phyloP scores from a whole-genome alignment of 2,888 invertebrate genomes.

The Malthinus seriepunctatus region DNA sequence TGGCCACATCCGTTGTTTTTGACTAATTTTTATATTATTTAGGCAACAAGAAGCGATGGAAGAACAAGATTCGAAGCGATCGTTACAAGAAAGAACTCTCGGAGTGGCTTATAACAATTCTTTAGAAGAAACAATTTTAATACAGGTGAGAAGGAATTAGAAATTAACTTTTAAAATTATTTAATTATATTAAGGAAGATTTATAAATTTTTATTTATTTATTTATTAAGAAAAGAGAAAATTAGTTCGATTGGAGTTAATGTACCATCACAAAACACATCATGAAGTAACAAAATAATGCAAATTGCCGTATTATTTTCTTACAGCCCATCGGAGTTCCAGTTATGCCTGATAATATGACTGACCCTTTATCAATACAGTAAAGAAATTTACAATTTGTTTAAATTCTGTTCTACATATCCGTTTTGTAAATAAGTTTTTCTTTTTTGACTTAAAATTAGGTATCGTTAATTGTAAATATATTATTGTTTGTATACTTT shows the following conservation, averaged over 20 bases:
- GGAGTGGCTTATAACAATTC: slow-evolving; percentile 48
- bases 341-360: slow-evolving; percentile 17
- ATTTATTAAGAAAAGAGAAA: background rate
- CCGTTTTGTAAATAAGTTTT: too few relatives aligned
- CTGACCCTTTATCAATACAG: slow-evolving; percentile 23
- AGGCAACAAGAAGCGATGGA: slow-evolving; percentile 15
- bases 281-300: background rate
- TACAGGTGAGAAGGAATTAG: slow-evolving; percentile 45
- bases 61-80: slow-evolving; percentile 21
- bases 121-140: slow-evolving; percentile 47
- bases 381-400: slow-evolving; percentile 14
- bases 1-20: too few relatives aligned
- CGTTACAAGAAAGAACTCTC: slow-evolving; percentile 44
- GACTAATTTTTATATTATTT: too few relatives aligned
- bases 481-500: too few relatives aligned
- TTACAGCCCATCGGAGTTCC: slow-evolving; percentile 26
- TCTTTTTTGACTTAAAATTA: too few relatives aligned
- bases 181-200: background rate
- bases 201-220: background rate
- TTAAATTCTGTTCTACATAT: too few relatives aligned
- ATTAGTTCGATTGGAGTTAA: background rate
- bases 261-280: too few relatives aligned
- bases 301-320: background rate
- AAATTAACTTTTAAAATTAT: background rate
- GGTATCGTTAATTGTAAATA: too few relatives aligned